Conservation (phyloP, 2,113 vertebrate genomes). For the Sylvicapra grimmia region DNA sequence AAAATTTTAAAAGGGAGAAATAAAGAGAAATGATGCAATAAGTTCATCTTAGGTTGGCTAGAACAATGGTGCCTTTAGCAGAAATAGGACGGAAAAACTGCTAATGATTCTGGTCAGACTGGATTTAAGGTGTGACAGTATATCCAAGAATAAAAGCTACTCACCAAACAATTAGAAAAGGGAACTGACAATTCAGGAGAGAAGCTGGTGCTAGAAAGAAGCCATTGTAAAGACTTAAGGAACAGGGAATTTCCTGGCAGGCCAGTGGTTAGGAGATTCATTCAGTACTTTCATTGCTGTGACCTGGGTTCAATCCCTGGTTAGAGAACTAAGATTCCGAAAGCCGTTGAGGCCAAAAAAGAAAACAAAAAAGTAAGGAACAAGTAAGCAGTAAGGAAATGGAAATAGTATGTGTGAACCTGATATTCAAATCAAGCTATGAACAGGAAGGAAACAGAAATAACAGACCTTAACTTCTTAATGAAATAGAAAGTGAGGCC, state of each 20-base stretch:
- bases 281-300: not conserved
- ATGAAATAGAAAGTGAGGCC: constrained; percentile 3
- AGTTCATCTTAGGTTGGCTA: not conserved
- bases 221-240: not conserved
- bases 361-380: not conserved
- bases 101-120: not conserved
- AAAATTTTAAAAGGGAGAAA: not conserved
- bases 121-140: not conserved
- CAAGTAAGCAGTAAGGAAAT: constrained; percentile 2
- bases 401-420: not conserved
- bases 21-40: not conserved
- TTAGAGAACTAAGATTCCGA: not conserved
- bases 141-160: not conserved
- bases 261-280: not conserved
- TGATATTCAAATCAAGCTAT: not conserved
- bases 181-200: not conserved
- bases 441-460: constrained; percentile 3
- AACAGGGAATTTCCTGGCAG: not conserved
- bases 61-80: not conserved
- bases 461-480: not conserved
- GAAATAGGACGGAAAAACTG: not conserved
- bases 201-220: not conserved
- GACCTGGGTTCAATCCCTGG: not conserved
- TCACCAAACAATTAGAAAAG: not conserved
- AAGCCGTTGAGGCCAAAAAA: not conserved